Percentiles rank a stretch among this genome's conserved stretches.
Conservation (phyloP, 2,113 vertebrate species). For the Otolemur garnettii region DNA sequence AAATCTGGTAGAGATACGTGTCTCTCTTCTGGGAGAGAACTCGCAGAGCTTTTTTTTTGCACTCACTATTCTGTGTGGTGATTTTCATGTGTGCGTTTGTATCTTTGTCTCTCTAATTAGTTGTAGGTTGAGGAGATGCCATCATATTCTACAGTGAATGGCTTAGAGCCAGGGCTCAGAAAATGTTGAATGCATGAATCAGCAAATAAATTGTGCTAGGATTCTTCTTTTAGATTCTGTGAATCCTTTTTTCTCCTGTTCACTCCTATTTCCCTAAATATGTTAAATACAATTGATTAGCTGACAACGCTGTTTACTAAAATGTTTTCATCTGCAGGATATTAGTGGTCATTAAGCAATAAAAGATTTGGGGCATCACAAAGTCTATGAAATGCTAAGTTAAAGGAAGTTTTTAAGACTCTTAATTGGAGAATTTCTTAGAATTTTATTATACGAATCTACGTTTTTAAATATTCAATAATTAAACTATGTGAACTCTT, state of each 20-base stretch:
- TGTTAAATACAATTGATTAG: constrained; percentile 48
- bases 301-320: constrained; percentile 40
- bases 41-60: background rate
- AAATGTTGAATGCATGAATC: background rate
- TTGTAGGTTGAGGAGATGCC: background rate
- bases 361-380: constrained; percentile 30
- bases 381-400: constrained; percentile 30
- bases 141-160: background rate
- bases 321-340: constrained; percentile 31
- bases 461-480: constrained; percentile 37
- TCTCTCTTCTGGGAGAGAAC: background rate
- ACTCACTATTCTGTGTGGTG: background rate
- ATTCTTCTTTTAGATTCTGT: background rate
- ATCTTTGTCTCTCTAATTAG: background rate
- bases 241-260: background rate
- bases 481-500: background rate
- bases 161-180: background rate
- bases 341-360: constrained; percentile 45
- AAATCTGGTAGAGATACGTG: background rate
- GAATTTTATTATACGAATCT: constrained; percentile 29
- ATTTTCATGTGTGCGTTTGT: background rate
- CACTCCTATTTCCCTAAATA: constrained; percentile 1
- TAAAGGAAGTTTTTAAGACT: background rate
- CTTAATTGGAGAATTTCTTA: background rate
- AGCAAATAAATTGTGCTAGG: background rate